These are phyloP conservation scores for Sprattus sprattus DNA, from an alignment of 2,113 vertebrate genomes.

Conservation along the genomic window DNA sequence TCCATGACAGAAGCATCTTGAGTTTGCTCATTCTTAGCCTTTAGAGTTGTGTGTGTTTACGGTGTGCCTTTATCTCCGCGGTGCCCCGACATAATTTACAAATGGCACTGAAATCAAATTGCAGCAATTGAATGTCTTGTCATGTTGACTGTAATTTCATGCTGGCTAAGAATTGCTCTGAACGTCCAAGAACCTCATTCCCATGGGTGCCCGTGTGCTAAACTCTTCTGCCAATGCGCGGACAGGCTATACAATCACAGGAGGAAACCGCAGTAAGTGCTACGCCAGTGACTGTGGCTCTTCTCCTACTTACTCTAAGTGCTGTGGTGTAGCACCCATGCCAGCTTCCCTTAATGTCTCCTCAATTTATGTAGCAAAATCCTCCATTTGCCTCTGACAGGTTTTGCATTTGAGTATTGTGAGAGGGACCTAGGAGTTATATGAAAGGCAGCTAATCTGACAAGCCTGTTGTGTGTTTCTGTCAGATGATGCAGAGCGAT, in stretches of 20 bases:
- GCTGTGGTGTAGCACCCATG: neutral
- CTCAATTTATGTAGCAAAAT: neutral
- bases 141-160: neutral
- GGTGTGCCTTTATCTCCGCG: neutral
- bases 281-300: neutral
- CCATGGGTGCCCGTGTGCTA: neutral
- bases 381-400: neutral
- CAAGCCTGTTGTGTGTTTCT: neutral
- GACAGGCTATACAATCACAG: neutral
- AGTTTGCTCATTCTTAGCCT: neutral
- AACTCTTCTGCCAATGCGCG: neutral
- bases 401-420: neutral
- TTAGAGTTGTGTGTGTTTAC: neutral
- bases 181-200: neutral
- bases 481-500: too few relatives aligned
- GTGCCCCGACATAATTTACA: neutral
- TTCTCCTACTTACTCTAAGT: neutral
- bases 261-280: neutral
- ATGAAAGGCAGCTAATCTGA: neutral
- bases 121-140: neutral
- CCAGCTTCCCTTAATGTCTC: conserved; percentile 1
- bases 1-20: neutral
- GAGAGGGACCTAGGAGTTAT: neutral
- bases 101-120: neutral
- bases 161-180: neutral